Evolutionary conservation across 2,888 invertebrate species (phyloP).

Genomic region (Rhyacophila evoluta): DNA sequence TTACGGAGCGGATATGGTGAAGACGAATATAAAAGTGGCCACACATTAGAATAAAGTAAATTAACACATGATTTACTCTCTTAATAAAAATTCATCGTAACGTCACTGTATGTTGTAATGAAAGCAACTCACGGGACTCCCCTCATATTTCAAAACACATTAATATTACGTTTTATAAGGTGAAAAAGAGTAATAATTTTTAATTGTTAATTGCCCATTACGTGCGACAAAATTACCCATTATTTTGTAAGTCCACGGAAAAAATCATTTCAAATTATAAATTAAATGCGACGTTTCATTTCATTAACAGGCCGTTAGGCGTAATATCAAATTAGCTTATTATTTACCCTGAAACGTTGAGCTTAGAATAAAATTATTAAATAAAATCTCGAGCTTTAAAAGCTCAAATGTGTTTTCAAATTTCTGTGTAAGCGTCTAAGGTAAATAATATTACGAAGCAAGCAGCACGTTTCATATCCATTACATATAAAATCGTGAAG

Average conservation of each 20-base stretch:
- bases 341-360: not conserved
- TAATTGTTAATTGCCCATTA: constrained; percentile 23
- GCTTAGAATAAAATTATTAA: too few species aligned
- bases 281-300: not conserved
- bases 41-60: too few species aligned
- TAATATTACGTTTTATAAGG: constrained; percentile 15
- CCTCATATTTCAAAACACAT: not conserved
- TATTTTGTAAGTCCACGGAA: not conserved
- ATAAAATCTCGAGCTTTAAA: too few species aligned
- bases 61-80: too few species aligned
- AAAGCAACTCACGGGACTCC: not conserved
- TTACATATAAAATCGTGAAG: too few species aligned
- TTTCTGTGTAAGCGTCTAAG: too few species aligned
- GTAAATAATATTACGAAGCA: too few species aligned
- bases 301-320: not conserved
- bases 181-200: not conserved
- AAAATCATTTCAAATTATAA: not conserved
- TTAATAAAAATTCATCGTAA: too few species aligned
- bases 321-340: not conserved
- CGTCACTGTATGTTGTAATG: not conserved
- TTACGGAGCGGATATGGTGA: too few species aligned
- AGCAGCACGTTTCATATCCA: too few species aligned
- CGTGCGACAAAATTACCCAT: not conserved
- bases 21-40: too few species aligned
- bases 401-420: too few species aligned